phyloP scores from a whole-genome alignment of 2,797 vertebrate genomes.

The Clamator glandarius region DNA sequence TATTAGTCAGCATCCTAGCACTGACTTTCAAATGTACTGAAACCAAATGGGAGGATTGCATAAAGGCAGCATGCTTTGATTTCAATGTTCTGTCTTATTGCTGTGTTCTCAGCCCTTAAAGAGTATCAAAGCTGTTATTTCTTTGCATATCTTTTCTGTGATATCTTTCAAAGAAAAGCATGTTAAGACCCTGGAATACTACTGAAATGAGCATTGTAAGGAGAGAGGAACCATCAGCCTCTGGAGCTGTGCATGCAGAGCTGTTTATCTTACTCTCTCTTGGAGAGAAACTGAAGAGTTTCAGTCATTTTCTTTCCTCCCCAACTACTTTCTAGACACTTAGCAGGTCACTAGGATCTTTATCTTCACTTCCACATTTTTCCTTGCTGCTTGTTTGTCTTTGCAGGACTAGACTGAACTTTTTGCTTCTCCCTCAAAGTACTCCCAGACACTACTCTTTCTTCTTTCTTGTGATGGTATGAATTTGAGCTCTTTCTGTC shows the following conservation, averaged over 20 bases:
- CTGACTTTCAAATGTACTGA: not conserved
- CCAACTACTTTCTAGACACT: not conserved
- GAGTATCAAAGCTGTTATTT: not conserved
- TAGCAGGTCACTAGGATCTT: not conserved
- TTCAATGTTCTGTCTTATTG: not conserved
- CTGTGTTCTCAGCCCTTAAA: not conserved
- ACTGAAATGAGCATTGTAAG: accelerated
- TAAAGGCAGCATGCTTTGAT: not conserved
- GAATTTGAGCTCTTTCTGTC: not conserved
- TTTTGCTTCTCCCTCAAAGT: not conserved
- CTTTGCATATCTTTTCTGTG: not conserved
- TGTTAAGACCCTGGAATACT: not conserved
- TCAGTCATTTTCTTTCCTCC: not conserved
- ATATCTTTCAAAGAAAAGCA: not conserved
- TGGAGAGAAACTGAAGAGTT: not conserved
- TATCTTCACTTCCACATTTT: not conserved
- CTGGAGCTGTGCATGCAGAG: not conserved
- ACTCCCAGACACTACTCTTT: not conserved
- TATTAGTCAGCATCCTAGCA: not conserved
- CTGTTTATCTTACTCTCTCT: not conserved
- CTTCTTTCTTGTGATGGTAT: not conserved
- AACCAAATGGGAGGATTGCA: not conserved
- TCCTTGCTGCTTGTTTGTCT: not conserved
- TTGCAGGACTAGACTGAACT: not conserved
- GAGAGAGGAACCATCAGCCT: not conserved